Base-by-base conservation (phyloP, 1,140 invertebrate genomes). In the Holotrichia oblita region DNA sequence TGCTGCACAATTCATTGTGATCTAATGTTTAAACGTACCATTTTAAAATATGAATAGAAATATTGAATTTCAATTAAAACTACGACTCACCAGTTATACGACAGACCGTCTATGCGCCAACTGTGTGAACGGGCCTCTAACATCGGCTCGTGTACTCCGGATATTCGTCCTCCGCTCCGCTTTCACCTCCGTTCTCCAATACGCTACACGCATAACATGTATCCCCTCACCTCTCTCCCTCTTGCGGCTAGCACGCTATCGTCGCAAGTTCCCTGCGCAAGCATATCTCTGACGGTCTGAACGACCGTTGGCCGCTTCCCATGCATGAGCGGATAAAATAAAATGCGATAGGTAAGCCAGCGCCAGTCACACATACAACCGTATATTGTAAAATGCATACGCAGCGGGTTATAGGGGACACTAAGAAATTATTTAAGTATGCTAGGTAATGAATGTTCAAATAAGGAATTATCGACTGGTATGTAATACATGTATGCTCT, bases 111-210 rank as follows among this genome's bases (percentile, higher is more conserved):
- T 55, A 55, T 55, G 3, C 48, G 48, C 48, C n/a, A 55, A 55
- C 48, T 55, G 48, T 55, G 48, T 55, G 48, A 55, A 55, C 48
- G 17, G 48, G 48, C 48, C 6, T 17, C 48, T 17, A 55, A 55
- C 48, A 17, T 55, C 17, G 48, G 48, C 48, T 55, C 48, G 48
- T 55, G n/a, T 55, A 55, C 48, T 55, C 48, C 48, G 48, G 48
- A 55, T 55, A 55, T 55, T 55, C 6, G 48, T 17, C 48, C 48
- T 55, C 48, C 48, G 48, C 48, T 55, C 48, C 48, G 48, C 48
- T 55, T 55, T 55, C 48, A 55, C 48, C 48, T 55, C 48, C 48
- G 48, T 55, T 55, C 12, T 55, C 1, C 48, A 55, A 17, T 55
- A 6, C 48, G 48, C 48, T 14, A 2, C 48, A 55, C 48, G 48